phyloP scores from a whole-genome alignment of 37 sponge, comb jelly and placozoan species.

The Mnemiopsis leidyi region DNA sequence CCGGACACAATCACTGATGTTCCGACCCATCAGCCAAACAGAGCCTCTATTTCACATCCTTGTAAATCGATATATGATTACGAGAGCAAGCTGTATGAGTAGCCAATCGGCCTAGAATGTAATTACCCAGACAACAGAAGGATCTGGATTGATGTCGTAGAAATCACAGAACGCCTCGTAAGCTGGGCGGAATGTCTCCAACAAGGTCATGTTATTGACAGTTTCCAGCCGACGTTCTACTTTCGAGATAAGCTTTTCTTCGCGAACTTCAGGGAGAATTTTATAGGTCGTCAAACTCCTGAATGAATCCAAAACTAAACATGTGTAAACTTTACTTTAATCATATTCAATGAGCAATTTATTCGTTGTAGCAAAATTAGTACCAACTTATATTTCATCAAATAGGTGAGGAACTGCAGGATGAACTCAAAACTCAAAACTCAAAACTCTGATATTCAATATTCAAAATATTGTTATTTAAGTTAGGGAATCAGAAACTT shows the following conservation, averaged over 20 bases:
- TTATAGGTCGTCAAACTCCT: slow-evolving; percentile 47
- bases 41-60: neutral
- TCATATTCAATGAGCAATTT: too few relatives aligned
- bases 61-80: neutral
- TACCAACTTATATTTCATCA: too few relatives aligned
- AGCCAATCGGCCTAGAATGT: too few relatives aligned
- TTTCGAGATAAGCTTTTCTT: neutral
- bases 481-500: too few relatives aligned
- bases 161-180: slow-evolving; percentile 60
- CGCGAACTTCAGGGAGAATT: neutral
- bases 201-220: neutral
- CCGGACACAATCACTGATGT: neutral
- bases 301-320: too few relatives aligned
- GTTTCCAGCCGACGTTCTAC: neutral
- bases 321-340: too few relatives aligned
- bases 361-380: too few relatives aligned
- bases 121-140: slow-evolving; percentile 29
- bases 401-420: too few relatives aligned
- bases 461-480: too few relatives aligned
- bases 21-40: neutral
- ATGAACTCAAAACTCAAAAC: too few relatives aligned
- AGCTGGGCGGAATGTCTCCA: slow-evolving; percentile 22
- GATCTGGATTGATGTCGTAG: neutral
- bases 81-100: too few relatives aligned
- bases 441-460: too few relatives aligned